Evolutionary conservation across 2,888 invertebrate genomes (phyloP), one percentile per base, ranked within the genome.

Genomic region (Sarcophaga rosellei): DNA sequence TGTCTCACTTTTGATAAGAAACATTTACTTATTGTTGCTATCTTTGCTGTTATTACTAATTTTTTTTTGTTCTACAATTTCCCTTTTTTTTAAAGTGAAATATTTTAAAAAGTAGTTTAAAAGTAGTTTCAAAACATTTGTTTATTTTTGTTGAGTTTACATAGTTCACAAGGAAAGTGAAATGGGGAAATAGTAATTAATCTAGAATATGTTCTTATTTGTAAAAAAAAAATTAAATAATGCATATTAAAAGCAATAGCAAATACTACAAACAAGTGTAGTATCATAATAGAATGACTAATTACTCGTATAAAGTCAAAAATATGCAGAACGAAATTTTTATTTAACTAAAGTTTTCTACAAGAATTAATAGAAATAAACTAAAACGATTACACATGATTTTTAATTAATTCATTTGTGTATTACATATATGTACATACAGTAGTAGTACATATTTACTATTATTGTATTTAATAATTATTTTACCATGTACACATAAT

Each of bases 141-240:
- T 25, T 25, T 25, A 25, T 25, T 25, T 25, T 25, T 25, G 25
- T 35, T 5, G 5, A 35, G 35, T 35, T 35, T 35, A n/a, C n/a
- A n/a, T n/a, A 35, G 6, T 35, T 6, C 5, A 65, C 45, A 15
- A 62, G n/a, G 69, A 79, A 68, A 57, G 79, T 84, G 79, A 84
- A 79, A 84, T 84, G 79, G 79, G 84, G 84, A 79, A 84, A 75
- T 84, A 77, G 35, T 35, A 35, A 35, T 35, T 35, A 35, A 35
- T 35, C 35, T 35, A 35, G 35, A 35, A 35, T 35, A 35, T 35
- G 8, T 35, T 35, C 35, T 10, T 35, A 35, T 35, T 35, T 35
- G 35, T 35, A 8, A 35, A 35, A 6, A 35, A 35, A 35, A 35
- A 35, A 6, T 35, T 6, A 35, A 74, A 69, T 57, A 45, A 35